Base-by-base conservation (phyloP, 2,888 invertebrate genomes). In the Fragum fragum region DNA sequence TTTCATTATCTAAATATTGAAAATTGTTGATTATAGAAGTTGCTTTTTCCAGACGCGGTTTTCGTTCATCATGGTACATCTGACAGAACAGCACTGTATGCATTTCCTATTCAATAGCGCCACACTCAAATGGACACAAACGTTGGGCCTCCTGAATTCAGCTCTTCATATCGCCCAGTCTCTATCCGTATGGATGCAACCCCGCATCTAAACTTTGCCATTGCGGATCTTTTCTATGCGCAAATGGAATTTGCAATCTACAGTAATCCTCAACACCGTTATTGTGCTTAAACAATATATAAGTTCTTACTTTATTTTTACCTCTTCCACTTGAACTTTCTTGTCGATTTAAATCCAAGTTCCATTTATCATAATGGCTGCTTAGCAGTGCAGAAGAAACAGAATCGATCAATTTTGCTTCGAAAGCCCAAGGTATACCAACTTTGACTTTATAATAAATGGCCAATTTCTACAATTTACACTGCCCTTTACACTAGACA, bases 181-280 rank as follows among this genome's bases (percentile, higher is more conserved):
- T 63, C 63, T n/a, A n/a, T n/a, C 23, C 68, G 39, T 14, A 73
- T 18, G 2, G 61, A 47, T 42, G 73, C 73, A 11, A 59, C 73
- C 1, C 73, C 59, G 57, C 73, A 61, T 28, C 57, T 55, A 55
- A 71, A 71, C n/a, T 71, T 71, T 28, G 71, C 71, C 5, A 71
- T n/a, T 21, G 71, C 71, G 6, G 61, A 73, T 73, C 61, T 73
- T n/a, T n/a, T n/a, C n/a, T n/a, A 28, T 73, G 73, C 9, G 26
- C 1, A 39, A 18, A 61, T 23, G 73, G 39, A 16, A 61, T 6
- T 11, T 11, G 36, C 23, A 61, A 9, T 36, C 21, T 72, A 2
- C 55, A 55, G 53, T 72, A 72, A 1, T 21, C 6, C 18, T 73
- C 73, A 59, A 42, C 61, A 5, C 1, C 26, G 18, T 73, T 61